These are phyloP conservation scores for Balaeniceps rex DNA, from an alignment of 2,113 vertebrate species.

Conservation along the genomic window DNA sequence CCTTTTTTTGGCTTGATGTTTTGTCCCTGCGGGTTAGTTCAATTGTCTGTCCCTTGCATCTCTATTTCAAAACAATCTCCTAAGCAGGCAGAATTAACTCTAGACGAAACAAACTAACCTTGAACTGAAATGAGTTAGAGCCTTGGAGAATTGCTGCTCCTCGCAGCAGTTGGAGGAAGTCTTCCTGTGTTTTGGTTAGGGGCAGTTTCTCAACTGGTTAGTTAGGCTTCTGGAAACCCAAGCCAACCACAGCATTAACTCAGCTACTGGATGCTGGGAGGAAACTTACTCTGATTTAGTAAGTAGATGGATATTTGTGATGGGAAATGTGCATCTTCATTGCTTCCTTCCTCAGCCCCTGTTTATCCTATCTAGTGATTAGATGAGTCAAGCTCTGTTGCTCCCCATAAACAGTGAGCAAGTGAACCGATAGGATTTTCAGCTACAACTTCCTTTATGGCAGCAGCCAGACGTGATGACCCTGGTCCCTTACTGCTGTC, in stretches of 20 bases:
- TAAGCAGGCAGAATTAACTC: conserved; percentile 6
- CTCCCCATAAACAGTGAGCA: not conserved
- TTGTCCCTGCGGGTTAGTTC: not conserved
- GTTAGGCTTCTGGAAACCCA: not conserved
- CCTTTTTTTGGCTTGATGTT: not conserved
- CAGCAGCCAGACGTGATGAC: not conserved
- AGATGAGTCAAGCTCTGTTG: not conserved
- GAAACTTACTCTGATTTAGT: not conserved
- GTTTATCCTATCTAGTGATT: not conserved
- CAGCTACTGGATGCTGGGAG: not conserved
- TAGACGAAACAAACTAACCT: conserved; percentile 7
- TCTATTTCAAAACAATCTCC: not conserved
- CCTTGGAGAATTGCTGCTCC: not conserved
- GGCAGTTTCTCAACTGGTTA: not conserved
- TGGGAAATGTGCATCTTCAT: not conserved
- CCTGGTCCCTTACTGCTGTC: not conserved
- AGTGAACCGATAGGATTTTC: not conserved
- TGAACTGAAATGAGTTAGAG: not conserved
- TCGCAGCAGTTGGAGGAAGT: not conserved
- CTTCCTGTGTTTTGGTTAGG: not conserved
- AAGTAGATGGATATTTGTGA: not conserved
- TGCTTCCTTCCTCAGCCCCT: conserved; percentile 15
- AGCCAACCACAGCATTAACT: not conserved
- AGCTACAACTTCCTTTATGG: not conserved
- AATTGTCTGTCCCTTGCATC: not conserved